Base-by-base conservation (phyloP, 2,113 vertebrate species). In the Labrus mixtus region DNA sequence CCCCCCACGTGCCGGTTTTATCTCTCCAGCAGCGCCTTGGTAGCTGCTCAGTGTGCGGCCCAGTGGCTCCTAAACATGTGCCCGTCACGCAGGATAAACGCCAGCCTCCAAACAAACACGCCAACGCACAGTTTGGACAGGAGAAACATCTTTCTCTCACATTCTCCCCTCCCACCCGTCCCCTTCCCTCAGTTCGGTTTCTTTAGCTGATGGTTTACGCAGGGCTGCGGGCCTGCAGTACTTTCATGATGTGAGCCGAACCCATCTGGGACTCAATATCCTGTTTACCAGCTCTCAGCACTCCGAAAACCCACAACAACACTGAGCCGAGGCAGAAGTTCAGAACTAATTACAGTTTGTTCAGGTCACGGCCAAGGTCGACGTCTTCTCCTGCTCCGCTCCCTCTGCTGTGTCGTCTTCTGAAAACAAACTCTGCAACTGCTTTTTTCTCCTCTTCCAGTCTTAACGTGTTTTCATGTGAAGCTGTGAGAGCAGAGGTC, bases 211-310 rank as follows among this genome's bases (percentile, higher is more conserved):
- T 61, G 48, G 68, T 48, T 72, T 55, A 65, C 58, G 73, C 62
- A 25, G 70, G 77, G 67, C 76, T 72, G 68, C 59, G 73, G 78
- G 76, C 78, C 82, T 60, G 50, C 75, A 57, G 60, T 75, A 63
- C 81, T 83, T 82, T 81, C 66, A 73, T 80, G 86, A 85, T 87
- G 69, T 73, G 72, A 88, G 86, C 73, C 76, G 58, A 89, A 80
- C 73, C 81, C 83, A 81, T 82, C 84, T 89, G 82, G 77, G 88
- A 89, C 79, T 80, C 73, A 71, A 83, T 83, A 90, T 92, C 88
- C 91, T 85, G 86, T 91, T 90, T 85, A 84, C 82, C 82, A 79
- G 80, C 86, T 83, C 87, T 90, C 83, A 88, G 88, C 87, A 85
- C 79, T 85, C 79, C 78, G 41, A 72, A 73, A 90, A 33, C 83